phyloP scores from a whole-genome alignment of 1,140 invertebrate species.

The Drosophila miranda region DNA sequence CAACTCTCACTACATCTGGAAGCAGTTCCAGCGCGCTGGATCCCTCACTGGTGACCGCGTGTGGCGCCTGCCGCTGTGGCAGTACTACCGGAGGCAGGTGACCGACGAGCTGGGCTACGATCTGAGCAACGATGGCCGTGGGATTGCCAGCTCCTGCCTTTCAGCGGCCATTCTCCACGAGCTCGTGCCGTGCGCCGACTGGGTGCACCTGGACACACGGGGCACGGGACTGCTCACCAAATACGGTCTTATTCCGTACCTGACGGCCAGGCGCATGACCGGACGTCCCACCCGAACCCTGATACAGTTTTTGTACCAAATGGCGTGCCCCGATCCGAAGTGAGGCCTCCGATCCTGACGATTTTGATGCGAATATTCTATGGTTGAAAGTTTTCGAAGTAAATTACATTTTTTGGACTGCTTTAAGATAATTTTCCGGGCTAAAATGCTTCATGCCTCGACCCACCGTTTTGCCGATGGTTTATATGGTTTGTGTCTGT shows the following conservation, averaged over 20 bases:
- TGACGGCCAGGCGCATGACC: conserved; percentile 83
- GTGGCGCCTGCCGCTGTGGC: conserved; percentile 94
- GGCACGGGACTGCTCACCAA: conserved; percentile 84
- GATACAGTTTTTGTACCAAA: conserved; percentile 82
- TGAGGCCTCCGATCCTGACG: conserved; percentile 5
- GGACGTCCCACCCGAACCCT: conserved; percentile 84
- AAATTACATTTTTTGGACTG: conserved; percentile 2
- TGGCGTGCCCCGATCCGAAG: conserved; percentile 82
- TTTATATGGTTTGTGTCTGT: conserved; percentile 12
- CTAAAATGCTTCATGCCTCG: no score
- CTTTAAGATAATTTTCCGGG: neutral
- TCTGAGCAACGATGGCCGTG: conserved; percentile 85
- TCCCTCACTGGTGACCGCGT: conserved; percentile 91
- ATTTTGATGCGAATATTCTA: no score
- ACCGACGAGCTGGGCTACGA: conserved; percentile 83
- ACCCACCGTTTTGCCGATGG: no score
- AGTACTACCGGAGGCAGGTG: conserved; percentile 88
- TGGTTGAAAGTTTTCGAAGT: conserved; percentile 17
- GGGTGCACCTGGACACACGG: conserved; percentile 88
- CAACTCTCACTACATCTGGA: conserved; percentile 86
- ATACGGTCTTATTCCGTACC: conserved; percentile 85
- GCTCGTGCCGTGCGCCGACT: conserved; percentile 83
- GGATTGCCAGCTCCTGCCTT: conserved; percentile 84
- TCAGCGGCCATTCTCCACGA: conserved; percentile 87
- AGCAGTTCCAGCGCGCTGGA: conserved; percentile 86